phyloP scores from a whole-genome alignment of 2,113 vertebrate genomes.

The Suncus etruscus region DNA sequence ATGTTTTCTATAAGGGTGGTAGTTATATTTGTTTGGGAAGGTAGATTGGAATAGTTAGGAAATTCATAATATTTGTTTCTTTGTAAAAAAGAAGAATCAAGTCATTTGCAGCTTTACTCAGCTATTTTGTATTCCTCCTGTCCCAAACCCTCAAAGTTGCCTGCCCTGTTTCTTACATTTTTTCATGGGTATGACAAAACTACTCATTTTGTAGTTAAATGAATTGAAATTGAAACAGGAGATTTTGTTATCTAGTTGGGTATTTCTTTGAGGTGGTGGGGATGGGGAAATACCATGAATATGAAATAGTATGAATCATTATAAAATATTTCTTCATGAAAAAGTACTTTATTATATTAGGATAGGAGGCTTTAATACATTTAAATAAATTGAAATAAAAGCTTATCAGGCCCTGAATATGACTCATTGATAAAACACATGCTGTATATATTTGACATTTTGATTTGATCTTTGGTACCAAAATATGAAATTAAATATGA shows the following conservation, averaged over 20 bases:
- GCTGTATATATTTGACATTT: no score
- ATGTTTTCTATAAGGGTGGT: not conserved
- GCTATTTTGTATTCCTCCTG: not conserved
- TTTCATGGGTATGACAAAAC: not conserved
- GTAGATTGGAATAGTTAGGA: not conserved
- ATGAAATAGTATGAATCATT: not conserved
- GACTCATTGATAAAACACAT: no score
- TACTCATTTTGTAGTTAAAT: conserved; percentile 49
- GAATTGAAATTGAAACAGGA: conserved; percentile 32
- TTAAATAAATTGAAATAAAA: not conserved
- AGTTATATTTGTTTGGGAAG: not conserved
- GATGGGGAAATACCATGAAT: not conserved
- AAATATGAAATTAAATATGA: not conserved
- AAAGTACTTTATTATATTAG: not conserved
- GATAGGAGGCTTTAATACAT: not conserved
- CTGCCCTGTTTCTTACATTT: conserved; percentile 9
- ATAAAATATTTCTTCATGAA: conserved; percentile 41
- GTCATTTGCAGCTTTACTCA: not conserved
- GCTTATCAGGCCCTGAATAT: no score
- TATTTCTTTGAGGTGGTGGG: no score
- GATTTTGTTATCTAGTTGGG: conserved; percentile 17
- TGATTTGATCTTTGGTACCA: no score
- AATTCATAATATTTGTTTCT: conserved; percentile 14
- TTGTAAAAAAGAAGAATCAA: conserved; percentile 48
- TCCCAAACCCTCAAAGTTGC: no score